Evolutionary conservation across 2,113 vertebrate species (phyloP), one percentile per base, ranked within the genome.

Genomic region (Psephotus haematonotus): DNA sequence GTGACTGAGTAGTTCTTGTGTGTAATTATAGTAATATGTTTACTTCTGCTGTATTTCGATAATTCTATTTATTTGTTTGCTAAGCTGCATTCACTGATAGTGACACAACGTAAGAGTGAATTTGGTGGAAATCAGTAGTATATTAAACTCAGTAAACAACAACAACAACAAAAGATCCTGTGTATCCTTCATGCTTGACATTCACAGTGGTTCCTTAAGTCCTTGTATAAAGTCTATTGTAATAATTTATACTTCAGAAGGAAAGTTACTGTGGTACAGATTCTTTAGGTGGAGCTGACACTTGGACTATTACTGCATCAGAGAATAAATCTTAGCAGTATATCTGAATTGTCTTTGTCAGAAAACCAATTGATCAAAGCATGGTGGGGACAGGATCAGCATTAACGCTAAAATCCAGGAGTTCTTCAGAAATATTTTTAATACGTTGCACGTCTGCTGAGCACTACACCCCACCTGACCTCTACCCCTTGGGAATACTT

Each of bases 201-300:
- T 93, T 86, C 46, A 74, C n/a, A 74, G 13, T 83, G 31, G 25
- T 53, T 88, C 52, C 52, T 64, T 1, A 5, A 81, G 29, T 86
- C 33, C 33, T 88, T 84, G 18, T 55, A 22, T 71, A 59, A 82
- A 74, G 47, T 78, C 49, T 90, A 37, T 82, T 79, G 63, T 19
- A 71, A 53, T 90, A 80, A 91, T 93, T 85, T 88, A 70, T 87
- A n/a, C 14, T 74, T 92, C 35, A 10, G 18, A 59, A 76, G 25
- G 47, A 52, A 82, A 91, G 53, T 86, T 92, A 59, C 49, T 88
- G 41, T 64, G 46, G 37, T 44, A 72, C 17, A 53, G 19, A 60
- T 82, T 70, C 59, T 79, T 88, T 82, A 65, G 77, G 53, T 46
- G 31, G 22, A 94, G 14, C 46, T 86, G 46, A 53, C 63, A 86